A percentile compares a stretch with the other conserved stretches of the same genome.
phyloP scores from a whole-genome alignment of 2,888 invertebrate genomes.

The Harpalus rufipes region DNA sequence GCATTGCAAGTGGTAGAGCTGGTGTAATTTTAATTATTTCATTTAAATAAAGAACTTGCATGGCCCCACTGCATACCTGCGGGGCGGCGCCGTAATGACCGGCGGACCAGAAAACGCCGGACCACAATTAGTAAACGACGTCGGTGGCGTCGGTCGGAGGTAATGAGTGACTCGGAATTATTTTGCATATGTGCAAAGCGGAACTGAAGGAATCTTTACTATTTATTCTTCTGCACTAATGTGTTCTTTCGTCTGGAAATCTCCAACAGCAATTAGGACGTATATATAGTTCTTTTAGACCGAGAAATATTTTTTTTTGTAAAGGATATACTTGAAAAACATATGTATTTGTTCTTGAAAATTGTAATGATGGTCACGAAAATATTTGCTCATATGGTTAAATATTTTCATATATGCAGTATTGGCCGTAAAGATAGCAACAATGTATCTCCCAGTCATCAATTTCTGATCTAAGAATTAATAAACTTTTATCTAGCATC shows the following conservation, averaged over 20 bases:
- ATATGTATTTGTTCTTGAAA: too few species aligned
- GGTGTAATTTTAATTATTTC: slow-evolving; percentile 71
- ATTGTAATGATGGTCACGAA: too few species aligned
- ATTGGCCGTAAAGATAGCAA: too few species aligned
- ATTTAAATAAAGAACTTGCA: slow-evolving; percentile 70
- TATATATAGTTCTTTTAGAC: background rate
- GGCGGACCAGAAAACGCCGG: slow-evolving; percentile 69
- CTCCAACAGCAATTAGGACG: background rate
- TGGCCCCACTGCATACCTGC: slow-evolving; percentile 54
- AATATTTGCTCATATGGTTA: too few species aligned
- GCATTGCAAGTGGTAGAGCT: slow-evolving; percentile 10
- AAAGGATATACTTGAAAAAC: too few species aligned
- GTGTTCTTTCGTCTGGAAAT: slow-evolving; percentile 48
- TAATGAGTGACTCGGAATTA: slow-evolving; percentile 65
- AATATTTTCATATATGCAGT: too few species aligned
- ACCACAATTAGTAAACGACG: slow-evolving; percentile 70
- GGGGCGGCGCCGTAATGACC: slow-evolving; percentile 62
- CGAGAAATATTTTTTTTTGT: too few species aligned
- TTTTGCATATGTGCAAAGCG: slow-evolving; percentile 61
- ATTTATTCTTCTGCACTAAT: slow-evolving; percentile 55
- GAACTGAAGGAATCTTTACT: slow-evolving; percentile 62
- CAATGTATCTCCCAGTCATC: too few species aligned
- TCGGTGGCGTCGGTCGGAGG: slow-evolving; percentile 1
- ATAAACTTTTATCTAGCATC: too few species aligned
- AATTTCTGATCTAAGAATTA: too few species aligned